Percentiles rank a stretch among this genome's conserved stretches.
Evolutionary conservation across 2,888 invertebrate species (phyloP).

Genomic region (Liopterus haemorrhoidalis): DNA sequence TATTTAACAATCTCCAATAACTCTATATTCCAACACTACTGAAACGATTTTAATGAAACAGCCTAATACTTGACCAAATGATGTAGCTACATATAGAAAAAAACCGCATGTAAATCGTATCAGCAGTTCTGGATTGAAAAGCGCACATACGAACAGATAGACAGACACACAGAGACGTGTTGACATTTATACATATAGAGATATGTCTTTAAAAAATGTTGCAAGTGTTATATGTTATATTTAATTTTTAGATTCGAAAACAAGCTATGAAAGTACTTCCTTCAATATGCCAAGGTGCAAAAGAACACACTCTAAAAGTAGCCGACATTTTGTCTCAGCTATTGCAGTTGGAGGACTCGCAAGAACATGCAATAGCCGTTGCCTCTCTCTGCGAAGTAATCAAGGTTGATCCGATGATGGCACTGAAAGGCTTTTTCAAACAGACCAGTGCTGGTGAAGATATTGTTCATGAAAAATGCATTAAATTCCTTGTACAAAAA

Average conservation of each 20-base stretch:
- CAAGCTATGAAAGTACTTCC: constrained; percentile 92
- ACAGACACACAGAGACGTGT: background rate
- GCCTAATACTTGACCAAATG: too few species aligned
- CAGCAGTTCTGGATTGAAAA: too few species aligned
- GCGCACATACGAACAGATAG: too few species aligned
- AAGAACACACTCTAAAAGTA: constrained; percentile 77
- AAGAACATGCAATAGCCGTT: constrained; percentile 78
- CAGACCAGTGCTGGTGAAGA: constrained; percentile 63
- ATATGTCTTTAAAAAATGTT: constrained; percentile 5
- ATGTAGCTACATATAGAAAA: too few species aligned
- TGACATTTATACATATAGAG: constrained; percentile 6
- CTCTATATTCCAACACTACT: too few species aligned
- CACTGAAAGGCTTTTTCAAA: constrained; percentile 52
- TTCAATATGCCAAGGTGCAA: constrained; percentile 75
- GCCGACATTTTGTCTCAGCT: constrained; percentile 90
- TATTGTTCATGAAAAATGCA: constrained; percentile 74
- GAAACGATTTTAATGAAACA: too few species aligned
- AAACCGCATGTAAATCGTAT: too few species aligned
- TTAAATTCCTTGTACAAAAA: constrained; percentile 82
- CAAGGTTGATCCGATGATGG: constrained; percentile 65
- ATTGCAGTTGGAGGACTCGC: constrained; percentile 76
- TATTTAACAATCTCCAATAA: too few species aligned
- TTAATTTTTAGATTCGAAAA: constrained; percentile 70
- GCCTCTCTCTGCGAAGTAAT: constrained; percentile 74
- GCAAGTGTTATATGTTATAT: constrained; percentile 6